phyloP scores from a whole-genome alignment of 2,888 invertebrate genomes.

The Eilema griseolum region DNA sequence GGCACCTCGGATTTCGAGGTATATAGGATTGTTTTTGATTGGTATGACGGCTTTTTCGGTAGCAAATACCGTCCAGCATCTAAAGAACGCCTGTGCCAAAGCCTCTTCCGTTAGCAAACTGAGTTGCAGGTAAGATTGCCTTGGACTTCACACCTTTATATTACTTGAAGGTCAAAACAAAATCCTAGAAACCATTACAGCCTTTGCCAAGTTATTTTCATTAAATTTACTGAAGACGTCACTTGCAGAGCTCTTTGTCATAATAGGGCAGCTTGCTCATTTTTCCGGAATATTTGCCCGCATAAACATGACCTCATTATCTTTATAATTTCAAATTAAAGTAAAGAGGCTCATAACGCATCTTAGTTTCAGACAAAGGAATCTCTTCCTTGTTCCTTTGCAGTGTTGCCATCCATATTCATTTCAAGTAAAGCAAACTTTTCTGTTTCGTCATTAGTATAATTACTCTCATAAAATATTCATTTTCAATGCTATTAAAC shows the following conservation, averaged over 20 bases:
- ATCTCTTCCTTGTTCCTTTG: not conserved
- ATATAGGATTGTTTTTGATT: too few species aligned
- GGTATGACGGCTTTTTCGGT: too few species aligned
- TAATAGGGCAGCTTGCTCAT: not conserved
- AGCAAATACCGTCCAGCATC: too few species aligned
- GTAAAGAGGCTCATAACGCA: not conserved
- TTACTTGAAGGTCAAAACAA: too few species aligned
- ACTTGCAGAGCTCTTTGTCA: not conserved
- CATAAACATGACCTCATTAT: conserved; percentile 2
- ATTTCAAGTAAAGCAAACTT: conserved; percentile 7
- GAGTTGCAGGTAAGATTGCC: too few species aligned
- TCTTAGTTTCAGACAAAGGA: conserved; percentile 9
- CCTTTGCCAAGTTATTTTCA: not conserved
- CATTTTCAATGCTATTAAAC: conserved; percentile 1
- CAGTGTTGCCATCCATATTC: conserved; percentile 10
- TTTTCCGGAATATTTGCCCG: not conserved
- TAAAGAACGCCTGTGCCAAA: too few species aligned
- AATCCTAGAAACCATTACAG: too few species aligned
- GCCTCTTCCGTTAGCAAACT: too few species aligned
- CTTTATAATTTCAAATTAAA: conserved; percentile 5
- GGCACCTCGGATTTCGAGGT: too few species aligned
- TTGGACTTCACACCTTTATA: not conserved
- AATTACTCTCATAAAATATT: conserved; percentile 17
- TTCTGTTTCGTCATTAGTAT: conserved; percentile 12
- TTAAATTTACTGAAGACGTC: not conserved